A percentile compares a stretch with the other conserved stretches of the same genome.
These are phyloP conservation scores for Anniella stebbinsi DNA, from an alignment of 2,797 vertebrate species.

Conservation along the genomic window DNA sequence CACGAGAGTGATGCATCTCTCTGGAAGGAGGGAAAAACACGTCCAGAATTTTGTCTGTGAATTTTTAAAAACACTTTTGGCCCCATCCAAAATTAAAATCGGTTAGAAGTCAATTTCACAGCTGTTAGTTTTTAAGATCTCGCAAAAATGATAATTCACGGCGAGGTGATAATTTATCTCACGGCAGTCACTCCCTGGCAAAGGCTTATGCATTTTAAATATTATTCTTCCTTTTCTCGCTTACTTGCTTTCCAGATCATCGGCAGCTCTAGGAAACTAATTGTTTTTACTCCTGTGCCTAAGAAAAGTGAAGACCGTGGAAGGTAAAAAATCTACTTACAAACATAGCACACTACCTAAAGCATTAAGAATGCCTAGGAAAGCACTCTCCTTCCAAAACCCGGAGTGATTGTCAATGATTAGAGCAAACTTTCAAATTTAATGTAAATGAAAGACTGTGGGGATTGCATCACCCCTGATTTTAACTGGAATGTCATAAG, in stretches of 20 bases:
- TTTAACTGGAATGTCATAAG: background rate
- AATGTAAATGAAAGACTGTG: background rate
- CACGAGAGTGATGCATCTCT: slow-evolving; percentile 7
- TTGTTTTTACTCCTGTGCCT: slow-evolving; percentile 9
- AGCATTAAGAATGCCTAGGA: background rate
- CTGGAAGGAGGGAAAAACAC: background rate
- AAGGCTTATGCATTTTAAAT: slow-evolving; percentile 54
- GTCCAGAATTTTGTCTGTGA: slow-evolving; percentile 68
- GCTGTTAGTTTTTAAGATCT: slow-evolving; percentile 80
- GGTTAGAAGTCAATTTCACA: slow-evolving; percentile 83
- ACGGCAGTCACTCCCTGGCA: slow-evolving; percentile 54
- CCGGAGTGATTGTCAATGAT: background rate
- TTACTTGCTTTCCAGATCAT: background rate
- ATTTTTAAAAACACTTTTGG: slow-evolving; percentile 63
- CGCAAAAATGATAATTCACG: slow-evolving; percentile 76
- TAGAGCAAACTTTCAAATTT: background rate
- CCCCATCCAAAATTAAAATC: slow-evolving; percentile 79
- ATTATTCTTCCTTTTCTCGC: background rate
- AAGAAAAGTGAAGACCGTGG: background rate
- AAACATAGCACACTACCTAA: background rate
- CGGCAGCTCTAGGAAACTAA: slow-evolving; percentile 18
- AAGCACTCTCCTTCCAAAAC: background rate
- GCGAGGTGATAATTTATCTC: slow-evolving; percentile 67
- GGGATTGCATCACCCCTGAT: background rate
- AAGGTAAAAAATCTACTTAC: background rate